Base-by-base conservation (phyloP, 2,113 vertebrate species). In the Seriola quinqueradiata region DNA sequence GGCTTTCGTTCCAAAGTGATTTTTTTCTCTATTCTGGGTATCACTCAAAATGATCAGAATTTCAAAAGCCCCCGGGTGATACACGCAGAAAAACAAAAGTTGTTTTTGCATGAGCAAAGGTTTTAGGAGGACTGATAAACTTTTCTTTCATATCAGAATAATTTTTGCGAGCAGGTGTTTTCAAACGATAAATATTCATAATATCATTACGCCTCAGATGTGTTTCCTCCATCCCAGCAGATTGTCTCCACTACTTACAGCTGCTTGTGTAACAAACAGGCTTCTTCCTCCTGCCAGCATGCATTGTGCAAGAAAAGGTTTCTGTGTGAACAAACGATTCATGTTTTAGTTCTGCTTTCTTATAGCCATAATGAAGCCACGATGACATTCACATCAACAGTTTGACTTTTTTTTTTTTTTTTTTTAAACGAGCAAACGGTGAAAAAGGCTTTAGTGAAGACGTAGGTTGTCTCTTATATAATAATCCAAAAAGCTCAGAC, bases 401-500 rank as follows among this genome's bases (percentile, higher is more conserved):
- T 61, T 23, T 32, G 58, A 64, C 75, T 70, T 79, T 69, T 36
- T 38, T 25, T 25, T 25, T 25, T 25, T 25, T 25, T 25, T 7
- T 38, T 7, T 38, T 7, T 38, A 38, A 66, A 75, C 28, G 19
- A 61, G 50, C 54, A 69, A 79, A 70, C 57, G 16, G 55, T 52
- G 61, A 42, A 54, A 42, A 42, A 25, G 60, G 34, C 44, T 52
- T 50, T 42, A 10, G 59, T 58, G 8, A 50, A 83, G 74, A 74
- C 25, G 50, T 71, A 57, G 79, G 52, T 57, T 78, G 68, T n/a
- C 58, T 84, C 69, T 85, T 89, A 85, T 57, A 87, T 84, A 89
- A 89, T 68, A 86, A 87, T 81, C 70, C 64, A 60, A 79, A 83
- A 83, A 82, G 82, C 73, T 10, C 69, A 74, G 76, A 69, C 76